phyloP scores from a whole-genome alignment of 2,888 invertebrate genomes.

The Ennomos quercinarius region DNA sequence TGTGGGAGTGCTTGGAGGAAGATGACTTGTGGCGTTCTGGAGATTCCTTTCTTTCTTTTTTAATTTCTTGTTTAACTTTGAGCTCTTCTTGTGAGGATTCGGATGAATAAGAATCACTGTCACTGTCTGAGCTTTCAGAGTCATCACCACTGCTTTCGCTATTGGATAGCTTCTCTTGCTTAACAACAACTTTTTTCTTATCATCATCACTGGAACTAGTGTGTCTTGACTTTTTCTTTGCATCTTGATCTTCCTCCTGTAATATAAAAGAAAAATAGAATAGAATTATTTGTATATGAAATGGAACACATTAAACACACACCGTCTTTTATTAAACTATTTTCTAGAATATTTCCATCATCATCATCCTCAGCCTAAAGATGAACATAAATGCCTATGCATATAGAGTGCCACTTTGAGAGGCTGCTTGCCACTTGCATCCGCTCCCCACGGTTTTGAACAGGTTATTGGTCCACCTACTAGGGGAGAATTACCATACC shows the following conservation, averaged over 20 bases:
- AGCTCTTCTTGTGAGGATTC: conserved; percentile 66
- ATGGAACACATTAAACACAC: too few relatives aligned
- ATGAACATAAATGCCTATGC: too few relatives aligned
- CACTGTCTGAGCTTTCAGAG: conserved; percentile 60
- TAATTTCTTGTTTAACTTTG: conserved; percentile 55
- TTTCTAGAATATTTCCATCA: too few relatives aligned
- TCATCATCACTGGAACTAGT: conserved; percentile 60
- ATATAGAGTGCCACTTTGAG: too few relatives aligned
- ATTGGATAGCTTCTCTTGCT: conserved; percentile 55
- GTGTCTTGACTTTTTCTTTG: conserved; percentile 61
- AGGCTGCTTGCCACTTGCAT: too few relatives aligned
- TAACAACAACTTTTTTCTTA: conserved; percentile 50
- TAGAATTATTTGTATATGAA: background rate
- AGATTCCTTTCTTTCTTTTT: conserved; percentile 53
- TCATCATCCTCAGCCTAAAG: too few relatives aligned
- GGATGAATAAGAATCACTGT: conserved; percentile 60
- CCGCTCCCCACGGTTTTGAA: too few relatives aligned
- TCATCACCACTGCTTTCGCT: conserved; percentile 55
- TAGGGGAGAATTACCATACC: too few relatives aligned
- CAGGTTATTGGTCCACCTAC: too few relatives aligned
- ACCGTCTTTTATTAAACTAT: too few relatives aligned
- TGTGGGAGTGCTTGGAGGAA: conserved; percentile 56
- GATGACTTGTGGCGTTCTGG: conserved; percentile 54
- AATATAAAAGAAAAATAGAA: conserved; percentile 33
- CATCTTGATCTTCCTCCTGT: conserved; percentile 69